A percentile compares a stretch with the other conserved stretches of the same genome.
These are phyloP conservation scores for Caenorhabditis japonica DNA, from an alignment of 2,888 invertebrate species.

Conservation along the genomic window DNA sequence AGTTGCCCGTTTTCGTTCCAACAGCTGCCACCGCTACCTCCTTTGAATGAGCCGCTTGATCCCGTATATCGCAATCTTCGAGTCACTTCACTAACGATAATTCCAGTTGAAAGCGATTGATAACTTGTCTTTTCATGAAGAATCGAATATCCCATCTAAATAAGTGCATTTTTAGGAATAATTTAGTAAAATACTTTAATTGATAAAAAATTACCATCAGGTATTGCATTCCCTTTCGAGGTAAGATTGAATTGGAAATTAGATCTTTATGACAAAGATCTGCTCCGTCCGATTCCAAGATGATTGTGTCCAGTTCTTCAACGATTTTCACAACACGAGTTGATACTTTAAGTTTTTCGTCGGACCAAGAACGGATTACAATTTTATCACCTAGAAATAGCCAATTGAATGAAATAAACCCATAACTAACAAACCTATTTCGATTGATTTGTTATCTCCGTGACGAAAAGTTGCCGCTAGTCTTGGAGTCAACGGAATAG, in stretches of 20 bases:
- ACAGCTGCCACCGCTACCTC: slow-evolving; percentile 50
- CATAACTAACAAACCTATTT: slow-evolving; percentile 55
- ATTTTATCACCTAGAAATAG: slow-evolving; percentile 40
- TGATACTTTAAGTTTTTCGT: slow-evolving; percentile 35
- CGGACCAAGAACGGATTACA: slow-evolving; percentile 37
- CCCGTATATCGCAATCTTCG: slow-evolving; percentile 46
- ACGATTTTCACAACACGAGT: slow-evolving; percentile 46
- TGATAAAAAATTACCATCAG: slow-evolving; percentile 50
- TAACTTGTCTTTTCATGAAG: slow-evolving; percentile 44
- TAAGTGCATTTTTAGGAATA: slow-evolving; percentile 25
- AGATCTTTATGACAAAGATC: slow-evolving; percentile 39
- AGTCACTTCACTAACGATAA: slow-evolving; percentile 37
- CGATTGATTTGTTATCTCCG: slow-evolving; percentile 46
- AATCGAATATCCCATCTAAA: slow-evolving; percentile 54
- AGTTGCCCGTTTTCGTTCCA: slow-evolving; percentile 44
- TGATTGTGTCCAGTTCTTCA: slow-evolving; percentile 44
- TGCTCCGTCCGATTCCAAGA: slow-evolving; percentile 38
- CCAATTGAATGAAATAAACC: slow-evolving; percentile 45
- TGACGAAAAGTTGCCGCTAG: slow-evolving; percentile 47
- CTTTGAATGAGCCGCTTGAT: slow-evolving; percentile 52
- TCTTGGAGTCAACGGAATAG: slow-evolving; percentile 41
- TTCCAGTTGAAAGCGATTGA: slow-evolving; percentile 42
- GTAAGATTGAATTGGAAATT: slow-evolving; percentile 20
- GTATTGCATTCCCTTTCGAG: slow-evolving; percentile 48
- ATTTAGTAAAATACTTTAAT: slow-evolving; percentile 34